Base-by-base conservation (phyloP, 2,113 vertebrate species). In the Sterna hirundo region DNA sequence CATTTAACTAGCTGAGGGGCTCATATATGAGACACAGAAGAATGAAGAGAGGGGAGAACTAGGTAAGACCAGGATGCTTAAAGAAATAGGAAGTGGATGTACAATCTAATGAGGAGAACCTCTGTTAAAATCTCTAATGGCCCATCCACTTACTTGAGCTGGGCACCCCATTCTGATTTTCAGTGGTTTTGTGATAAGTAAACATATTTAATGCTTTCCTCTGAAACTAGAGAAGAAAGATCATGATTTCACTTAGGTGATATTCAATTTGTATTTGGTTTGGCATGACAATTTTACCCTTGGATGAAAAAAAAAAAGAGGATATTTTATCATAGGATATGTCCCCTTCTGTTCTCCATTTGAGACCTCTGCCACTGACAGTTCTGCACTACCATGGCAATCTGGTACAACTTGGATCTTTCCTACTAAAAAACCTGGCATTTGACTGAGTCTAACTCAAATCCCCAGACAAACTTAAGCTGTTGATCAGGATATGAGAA, bases 221-320 rank as follows among this genome's bases (percentile, higher is more conserved):
- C 76, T 65, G 49, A 89, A 93, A 78, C 81, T 86, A 58, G 72
- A 92, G 84, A 90, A 97, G 42, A 93, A 95, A 65, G 34, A 92
- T 61, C 34, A 38, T 60, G 60, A 72, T 91, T 97, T 95, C 74
- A 64, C 27, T 68, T 51, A 95, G 52, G 57, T 94, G 76, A 62
- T 70, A 87, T 25, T 83, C 14, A 36, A 57, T 96, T 96, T 86
- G 38, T 68, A 21, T 74, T 80, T 74, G 55, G 30, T 77, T 80
- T 77, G 47, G 27, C 30, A 32, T 72, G 44, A 89, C 74, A 94
- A 54, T 95, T 91, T 95, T 81, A 86, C 61, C 8, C 15, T 62
- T 11, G 3, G 38, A 52, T 61, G 7, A 66, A 91, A 88, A 79
- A 60, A 60, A 60, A 27, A 21, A 3, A 2, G 47, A 10, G 29